Evolutionary conservation across 2,113 vertebrate species (phyloP), one percentile per base, ranked within the genome.

Genomic region (Pteruthius melanotis): DNA sequence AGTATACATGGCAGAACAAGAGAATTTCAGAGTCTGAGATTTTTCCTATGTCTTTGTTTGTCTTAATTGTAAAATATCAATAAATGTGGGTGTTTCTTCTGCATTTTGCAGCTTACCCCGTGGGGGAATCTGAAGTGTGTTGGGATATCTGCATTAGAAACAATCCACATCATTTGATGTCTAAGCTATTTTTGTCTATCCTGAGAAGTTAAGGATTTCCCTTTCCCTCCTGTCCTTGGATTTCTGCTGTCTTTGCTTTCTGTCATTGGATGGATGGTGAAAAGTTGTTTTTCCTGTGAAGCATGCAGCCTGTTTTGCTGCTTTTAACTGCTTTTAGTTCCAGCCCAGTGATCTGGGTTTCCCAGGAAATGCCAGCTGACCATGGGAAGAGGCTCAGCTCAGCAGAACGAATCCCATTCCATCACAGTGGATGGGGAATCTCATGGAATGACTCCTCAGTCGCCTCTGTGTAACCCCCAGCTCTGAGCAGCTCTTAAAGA

Each of bases 321-420:
- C 47, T 77, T 91, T 91, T 59, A 31, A 50, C 64, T 2, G 5
- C 45, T 86, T 70, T 94, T 50, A 64, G 37, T 90, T 95, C 44
- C 59, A 87, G 37, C 14, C 52, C 82, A 91, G 5, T 39, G 44
- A 19, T 26, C 74, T 88, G 57, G 26, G 18, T 54, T 97, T 71
- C 47, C 83, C 54, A 69, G 52, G 76, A 95, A 94, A 80, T 22
- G 35, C 74, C 57, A 71, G 50, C 54, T 83, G 61, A 64, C 37
- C 45, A 66, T 3, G 44, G 89, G 44, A 50, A 77, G 75, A 82
- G 30, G 71, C 68, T 93, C 87, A 74, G 42, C 42, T 50, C 50
- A 81, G 84, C 68, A 93, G 82, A 96, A 85, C 50, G 92, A 95
- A 88, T 81, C 83, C 30, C 10, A 1, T 87, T 85, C 9, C 11